Percentiles rank a stretch among this genome's conserved stretches.
These are phyloP conservation scores for Procambarus virginalis DNA, from an alignment of 1,140 invertebrate species.

Conservation along the genomic window DNA sequence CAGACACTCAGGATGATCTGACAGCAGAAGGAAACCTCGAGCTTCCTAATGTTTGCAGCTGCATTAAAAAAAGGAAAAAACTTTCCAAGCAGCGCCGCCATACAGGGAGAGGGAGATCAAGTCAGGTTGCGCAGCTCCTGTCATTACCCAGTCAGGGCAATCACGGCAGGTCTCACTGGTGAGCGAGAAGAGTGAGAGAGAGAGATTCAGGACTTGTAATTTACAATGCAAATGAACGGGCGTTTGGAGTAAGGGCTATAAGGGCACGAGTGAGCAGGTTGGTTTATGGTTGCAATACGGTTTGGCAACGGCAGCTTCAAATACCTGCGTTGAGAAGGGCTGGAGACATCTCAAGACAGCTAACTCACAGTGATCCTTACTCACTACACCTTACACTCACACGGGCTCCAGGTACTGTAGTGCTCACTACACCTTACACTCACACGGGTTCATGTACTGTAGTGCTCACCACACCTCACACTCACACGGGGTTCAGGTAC, in stretches of 20 bases:
- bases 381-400: no score
- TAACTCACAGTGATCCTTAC: background rate
- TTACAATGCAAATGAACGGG: conserved; percentile 57
- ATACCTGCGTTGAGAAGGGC: background rate
- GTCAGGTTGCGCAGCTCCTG: background rate
- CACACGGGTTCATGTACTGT: no score
- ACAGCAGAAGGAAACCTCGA: background rate
- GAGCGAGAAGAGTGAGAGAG: conserved; percentile 27
- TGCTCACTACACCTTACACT: no score
- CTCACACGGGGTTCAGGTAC: no score
- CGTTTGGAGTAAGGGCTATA: conserved; percentile 38
- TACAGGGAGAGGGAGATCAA: background rate
- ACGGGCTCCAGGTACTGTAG: no score
- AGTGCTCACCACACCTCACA: no score
- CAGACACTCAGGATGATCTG: background rate
- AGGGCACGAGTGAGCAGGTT: conserved; percentile 27
- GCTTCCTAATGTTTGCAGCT: background rate
- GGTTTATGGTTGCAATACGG: conserved; percentile 22
- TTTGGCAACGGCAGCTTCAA: background rate
- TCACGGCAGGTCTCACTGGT: background rate
- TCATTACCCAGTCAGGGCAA: background rate
- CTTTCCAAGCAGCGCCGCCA: no score
- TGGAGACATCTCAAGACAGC: background rate
- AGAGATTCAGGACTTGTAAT: conserved; percentile 30
- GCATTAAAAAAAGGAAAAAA: no score